phyloP scores from a whole-genome alignment of 2,797 vertebrate species.

The Orientallactaga sibirica region DNA sequence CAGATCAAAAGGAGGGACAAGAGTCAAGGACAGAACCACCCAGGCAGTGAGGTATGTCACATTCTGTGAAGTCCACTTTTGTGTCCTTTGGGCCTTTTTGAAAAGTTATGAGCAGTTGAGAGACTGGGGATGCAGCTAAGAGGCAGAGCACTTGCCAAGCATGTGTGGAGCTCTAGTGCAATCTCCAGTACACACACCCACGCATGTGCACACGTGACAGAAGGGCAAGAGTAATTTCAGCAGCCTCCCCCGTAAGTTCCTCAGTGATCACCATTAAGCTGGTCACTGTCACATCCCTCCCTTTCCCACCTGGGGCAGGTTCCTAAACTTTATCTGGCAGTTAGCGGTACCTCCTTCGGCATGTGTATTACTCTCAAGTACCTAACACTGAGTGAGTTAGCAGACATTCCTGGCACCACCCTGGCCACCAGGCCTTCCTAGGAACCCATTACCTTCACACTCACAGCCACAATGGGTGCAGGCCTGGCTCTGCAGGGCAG shows the following conservation, averaged over 20 bases:
- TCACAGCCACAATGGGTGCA: background rate
- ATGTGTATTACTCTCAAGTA: background rate
- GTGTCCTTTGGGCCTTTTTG: background rate
- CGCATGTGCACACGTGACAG: too few species aligned
- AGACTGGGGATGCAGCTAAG: too few species aligned
- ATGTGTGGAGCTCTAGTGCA: too few species aligned
- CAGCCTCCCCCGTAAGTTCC: background rate
- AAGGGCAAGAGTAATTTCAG: background rate
- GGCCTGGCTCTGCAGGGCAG: fast-evolving
- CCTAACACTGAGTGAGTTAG: background rate
- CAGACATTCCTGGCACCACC: background rate
- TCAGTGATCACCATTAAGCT: background rate
- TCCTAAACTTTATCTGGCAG: background rate
- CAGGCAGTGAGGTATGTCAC: background rate
- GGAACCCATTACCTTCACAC: background rate
- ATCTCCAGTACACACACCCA: too few species aligned
- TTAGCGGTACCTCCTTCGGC: too few species aligned
- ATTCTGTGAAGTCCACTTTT: background rate
- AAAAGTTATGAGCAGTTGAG: background rate
- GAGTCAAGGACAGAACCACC: background rate
- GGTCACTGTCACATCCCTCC: background rate
- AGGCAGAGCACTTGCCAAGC: too few species aligned
- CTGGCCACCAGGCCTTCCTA: background rate
- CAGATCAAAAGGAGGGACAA: background rate
- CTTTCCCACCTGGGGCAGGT: fast-evolving